Conservation (phyloP, 2,888 invertebrate species). For the Ellobium chinense region DNA sequence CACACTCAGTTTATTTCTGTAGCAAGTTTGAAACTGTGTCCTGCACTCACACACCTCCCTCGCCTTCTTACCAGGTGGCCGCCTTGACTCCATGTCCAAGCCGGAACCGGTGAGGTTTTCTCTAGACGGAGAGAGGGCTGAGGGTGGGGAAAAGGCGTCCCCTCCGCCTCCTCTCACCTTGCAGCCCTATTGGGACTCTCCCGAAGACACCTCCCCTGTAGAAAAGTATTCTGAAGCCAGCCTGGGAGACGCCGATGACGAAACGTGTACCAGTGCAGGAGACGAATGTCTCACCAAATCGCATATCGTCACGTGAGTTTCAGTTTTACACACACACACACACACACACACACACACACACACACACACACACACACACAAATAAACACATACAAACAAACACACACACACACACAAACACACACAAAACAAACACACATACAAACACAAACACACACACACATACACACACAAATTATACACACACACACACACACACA, state of each 20-base stretch:
- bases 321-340: too few species aligned
- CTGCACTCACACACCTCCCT: too few species aligned
- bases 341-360: too few species aligned
- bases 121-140: neutral
- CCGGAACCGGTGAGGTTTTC: neutral
- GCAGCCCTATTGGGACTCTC: slow-evolving; percentile 67
- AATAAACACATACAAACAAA: too few species aligned
- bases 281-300: slow-evolving; percentile 59
- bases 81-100: neutral
- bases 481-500: too few species aligned
- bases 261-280: slow-evolving; percentile 48
- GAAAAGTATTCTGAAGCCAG: slow-evolving; percentile 64
- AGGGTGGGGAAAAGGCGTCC: neutral
- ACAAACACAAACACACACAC: too few species aligned
- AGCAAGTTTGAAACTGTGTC: too few species aligned
- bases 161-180: slow-evolving; percentile 54
- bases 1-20: too few species aligned
- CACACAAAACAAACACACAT: too few species aligned
- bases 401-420: too few species aligned
- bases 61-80: neutral
- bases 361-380: too few species aligned
- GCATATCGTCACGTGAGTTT: slow-evolving; percentile 67
- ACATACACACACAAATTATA: too few species aligned
- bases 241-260: slow-evolving; percentile 58
- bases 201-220: slow-evolving; percentile 66